Conservation (phyloP, 2,797 vertebrate genomes). For the Pyrrhura leucotis region DNA sequence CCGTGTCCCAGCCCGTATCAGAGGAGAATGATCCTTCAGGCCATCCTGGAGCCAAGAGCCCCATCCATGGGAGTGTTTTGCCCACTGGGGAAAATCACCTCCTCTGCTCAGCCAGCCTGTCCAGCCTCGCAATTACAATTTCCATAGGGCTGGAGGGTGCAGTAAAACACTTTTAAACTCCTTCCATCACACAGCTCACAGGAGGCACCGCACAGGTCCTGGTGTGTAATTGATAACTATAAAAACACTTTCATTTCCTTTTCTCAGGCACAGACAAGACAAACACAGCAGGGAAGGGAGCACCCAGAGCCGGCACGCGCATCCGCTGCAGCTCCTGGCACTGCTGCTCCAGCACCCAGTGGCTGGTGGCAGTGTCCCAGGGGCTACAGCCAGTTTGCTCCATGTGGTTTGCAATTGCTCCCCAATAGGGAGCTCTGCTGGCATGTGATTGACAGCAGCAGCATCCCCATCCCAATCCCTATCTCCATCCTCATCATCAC, state of each 20-base stretch:
- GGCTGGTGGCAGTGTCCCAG: fast-evolving
- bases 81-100: background rate
- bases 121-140: background rate
- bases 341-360: background rate
- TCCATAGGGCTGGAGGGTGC: background rate
- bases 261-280: background rate
- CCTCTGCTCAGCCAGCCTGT: background rate
- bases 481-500: background rate
- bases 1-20: fast-evolving
- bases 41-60: background rate
- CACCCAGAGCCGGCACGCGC: fast-evolving
- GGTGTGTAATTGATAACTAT: background rate
- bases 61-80: fast-evolving
- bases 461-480: background rate
- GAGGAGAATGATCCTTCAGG: background rate
- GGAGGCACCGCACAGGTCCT: background rate
- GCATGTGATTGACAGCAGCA: background rate
- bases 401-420: fast-evolving
- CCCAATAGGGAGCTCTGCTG: background rate
- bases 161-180: background rate
- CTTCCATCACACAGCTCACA: background rate
- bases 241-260: background rate
- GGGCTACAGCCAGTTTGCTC: fast-evolving
- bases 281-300: background rate
- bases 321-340: background rate